Base-by-base conservation (phyloP, 2,797 vertebrate species). In the Bradypus variegatus region DNA sequence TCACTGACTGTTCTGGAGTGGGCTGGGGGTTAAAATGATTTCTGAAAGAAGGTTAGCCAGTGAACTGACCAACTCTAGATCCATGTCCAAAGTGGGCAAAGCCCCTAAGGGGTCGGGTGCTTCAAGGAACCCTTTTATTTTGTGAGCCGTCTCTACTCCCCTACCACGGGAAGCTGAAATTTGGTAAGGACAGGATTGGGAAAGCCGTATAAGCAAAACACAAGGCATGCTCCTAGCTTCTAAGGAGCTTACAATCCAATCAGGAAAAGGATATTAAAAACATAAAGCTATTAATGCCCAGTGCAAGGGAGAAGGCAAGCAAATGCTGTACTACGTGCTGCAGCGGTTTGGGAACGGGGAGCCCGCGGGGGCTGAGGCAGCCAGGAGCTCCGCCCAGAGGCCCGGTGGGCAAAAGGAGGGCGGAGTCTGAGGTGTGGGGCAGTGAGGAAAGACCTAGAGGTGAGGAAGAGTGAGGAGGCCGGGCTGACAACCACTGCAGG, bases 191-290 rank as follows among this genome's bases (percentile, higher is more conserved):
- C 31, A 19, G 60, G 31, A 6, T 55, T 77, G 69, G 45, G 67
- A 72, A 38, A 27, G 64, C 31, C 8, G 65, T 18, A 4, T 38
- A 60, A 86, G 41, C 41, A 11, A 82, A 92, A 58, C n/a, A 23
- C 15, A 36, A 93, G 88, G 76, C 78, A 13, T 7, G 38, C n/a
- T 9, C 41, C 65, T 13, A 14, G 77, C 76, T 80, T 86, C 80
- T 72, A 90, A 94, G 88, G 69, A 82, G 87, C 75, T 91, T 88
- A 73, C 58, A 58, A 3, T 50, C 45, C 78, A 78, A 78, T 72
- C 89, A 67, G 89, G 31, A 72, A 88, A 73, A 81, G 41, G 65
- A 18, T 83, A n/a, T 76, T 75, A 62, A 55, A 81, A 93, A 55
- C 55, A 86, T 91, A 88, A 78, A 90, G 83, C 90, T 90, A 29